Conservation (phyloP, 35 echinoderm and acorn worm species). For the Lytechinus variegatus region DNA sequence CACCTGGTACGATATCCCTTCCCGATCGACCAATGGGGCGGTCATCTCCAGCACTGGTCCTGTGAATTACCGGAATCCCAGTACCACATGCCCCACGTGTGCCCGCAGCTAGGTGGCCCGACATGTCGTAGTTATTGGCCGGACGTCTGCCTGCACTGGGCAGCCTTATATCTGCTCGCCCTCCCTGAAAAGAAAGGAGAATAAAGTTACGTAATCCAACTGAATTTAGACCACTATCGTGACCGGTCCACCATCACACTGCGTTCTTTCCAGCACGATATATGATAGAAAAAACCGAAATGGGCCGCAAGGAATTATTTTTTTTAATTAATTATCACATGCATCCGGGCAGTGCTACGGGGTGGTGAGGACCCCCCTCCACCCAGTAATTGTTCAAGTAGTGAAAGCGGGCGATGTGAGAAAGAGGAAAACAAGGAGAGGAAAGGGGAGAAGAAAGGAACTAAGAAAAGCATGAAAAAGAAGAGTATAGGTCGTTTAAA, state of each 20-base stretch:
- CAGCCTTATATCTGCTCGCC: slow-evolving; percentile 64
- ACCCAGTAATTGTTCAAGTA: no score
- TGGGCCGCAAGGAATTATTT: no score
- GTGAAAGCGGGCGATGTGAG: no score
- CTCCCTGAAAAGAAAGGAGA: neutral
- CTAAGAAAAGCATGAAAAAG: no score
- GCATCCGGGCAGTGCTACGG: neutral
- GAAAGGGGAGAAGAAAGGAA: no score
- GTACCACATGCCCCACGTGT: slow-evolving; percentile 66
- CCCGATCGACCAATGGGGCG: neutral
- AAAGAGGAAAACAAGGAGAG: no score
- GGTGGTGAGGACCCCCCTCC: neutral
- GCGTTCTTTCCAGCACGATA: no score
- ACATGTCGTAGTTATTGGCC: slow-evolving; percentile 60
- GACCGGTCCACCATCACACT: no score
- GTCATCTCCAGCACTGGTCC: slow-evolving; percentile 33
- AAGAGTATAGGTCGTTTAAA: no score
- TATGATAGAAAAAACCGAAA: no score
- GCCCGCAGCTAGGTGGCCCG: slow-evolving; percentile 64
- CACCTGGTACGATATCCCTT: slow-evolving; percentile 12
- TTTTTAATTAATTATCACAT: neutral
- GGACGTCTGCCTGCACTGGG: slow-evolving; percentile 59
- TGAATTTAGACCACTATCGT: no score
- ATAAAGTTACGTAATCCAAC: neutral
- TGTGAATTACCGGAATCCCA: slow-evolving; percentile 52